These are phyloP conservation scores for Drosophila leonis DNA, from an alignment of 2,888 invertebrate species.

Conservation along the genomic window DNA sequence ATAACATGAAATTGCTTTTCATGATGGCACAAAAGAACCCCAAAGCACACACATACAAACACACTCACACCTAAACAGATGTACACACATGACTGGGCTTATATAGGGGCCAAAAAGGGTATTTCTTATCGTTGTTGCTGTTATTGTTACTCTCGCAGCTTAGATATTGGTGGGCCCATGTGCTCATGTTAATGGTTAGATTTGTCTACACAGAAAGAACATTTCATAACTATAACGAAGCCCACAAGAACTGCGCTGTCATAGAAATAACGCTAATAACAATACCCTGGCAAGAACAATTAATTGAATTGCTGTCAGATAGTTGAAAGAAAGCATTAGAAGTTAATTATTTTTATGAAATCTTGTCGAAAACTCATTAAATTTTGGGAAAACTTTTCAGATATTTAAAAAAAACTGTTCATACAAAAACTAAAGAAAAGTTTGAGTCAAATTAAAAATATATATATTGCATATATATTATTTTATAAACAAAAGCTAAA, in stretches of 20 bases:
- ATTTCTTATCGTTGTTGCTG: slow-evolving; percentile 23
- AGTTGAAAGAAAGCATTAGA: neutral
- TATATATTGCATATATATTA: too few relatives aligned
- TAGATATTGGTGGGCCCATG: slow-evolving; percentile 26
- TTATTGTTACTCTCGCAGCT: slow-evolving; percentile 32
- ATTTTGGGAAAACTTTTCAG: neutral
- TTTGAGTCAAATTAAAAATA: too few relatives aligned
- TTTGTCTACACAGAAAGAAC: slow-evolving; percentile 40
- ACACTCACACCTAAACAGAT: slow-evolving; percentile 4
- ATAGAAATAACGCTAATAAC: neutral
- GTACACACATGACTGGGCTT: slow-evolving; percentile 33
- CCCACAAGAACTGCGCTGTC: slow-evolving; percentile 4
- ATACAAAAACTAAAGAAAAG: too few relatives aligned
- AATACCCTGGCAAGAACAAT: slow-evolving; percentile 5
- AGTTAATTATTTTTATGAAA: neutral
- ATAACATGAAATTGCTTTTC: slow-evolving; percentile 80
- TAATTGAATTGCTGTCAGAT: neutral
- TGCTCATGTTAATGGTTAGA: slow-evolving; percentile 54
- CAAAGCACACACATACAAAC: slow-evolving; percentile 28
- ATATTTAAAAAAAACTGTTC: neutral
- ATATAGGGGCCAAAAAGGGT: slow-evolving; percentile 34
- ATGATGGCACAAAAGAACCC: slow-evolving; percentile 61
- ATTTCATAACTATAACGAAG: slow-evolving; percentile 65
- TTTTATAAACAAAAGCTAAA: neutral
- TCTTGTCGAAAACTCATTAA: neutral